Conservation (phyloP, 2,888 invertebrate species). For the Tachystola acroxantha region DNA sequence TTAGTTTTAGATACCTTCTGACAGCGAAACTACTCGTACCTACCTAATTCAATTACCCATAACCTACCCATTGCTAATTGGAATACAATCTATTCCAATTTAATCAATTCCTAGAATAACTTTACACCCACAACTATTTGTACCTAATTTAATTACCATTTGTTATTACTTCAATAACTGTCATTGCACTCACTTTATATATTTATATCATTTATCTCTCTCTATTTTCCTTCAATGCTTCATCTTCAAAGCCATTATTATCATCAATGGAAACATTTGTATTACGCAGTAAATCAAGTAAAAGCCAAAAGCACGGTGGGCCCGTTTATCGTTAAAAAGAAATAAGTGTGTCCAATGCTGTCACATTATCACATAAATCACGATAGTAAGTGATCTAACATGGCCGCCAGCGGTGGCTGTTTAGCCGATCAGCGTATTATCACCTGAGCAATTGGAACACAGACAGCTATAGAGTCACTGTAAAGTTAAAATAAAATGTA, state of each 20-base stretch:
- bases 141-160: no score
- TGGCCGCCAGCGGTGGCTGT: constrained; percentile 47
- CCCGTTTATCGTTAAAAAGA: constrained; percentile 1
- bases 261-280: neutral
- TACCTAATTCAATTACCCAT: no score
- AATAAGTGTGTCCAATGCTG: constrained; percentile 1
- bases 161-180: no score
- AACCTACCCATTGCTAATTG: no score
- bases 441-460: constrained; percentile 45
- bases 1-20: no score
- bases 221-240: neutral
- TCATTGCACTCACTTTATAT: no score
- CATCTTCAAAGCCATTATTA: neutral
- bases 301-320: neutral
- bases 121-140: no score
- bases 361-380: constrained; percentile 40
- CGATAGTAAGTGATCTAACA: constrained; percentile 28
- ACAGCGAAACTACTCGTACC: no score
- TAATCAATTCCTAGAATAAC: no score
- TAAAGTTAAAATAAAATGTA: no score
- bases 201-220: neutral
- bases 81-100: no score
- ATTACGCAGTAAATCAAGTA: neutral
- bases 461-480: constrained; percentile 22
- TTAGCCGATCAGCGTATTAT: constrained; percentile 56